These are phyloP conservation scores for Malachius bipustulatus DNA, from an alignment of 2,888 invertebrate species.

Conservation along the genomic window DNA sequence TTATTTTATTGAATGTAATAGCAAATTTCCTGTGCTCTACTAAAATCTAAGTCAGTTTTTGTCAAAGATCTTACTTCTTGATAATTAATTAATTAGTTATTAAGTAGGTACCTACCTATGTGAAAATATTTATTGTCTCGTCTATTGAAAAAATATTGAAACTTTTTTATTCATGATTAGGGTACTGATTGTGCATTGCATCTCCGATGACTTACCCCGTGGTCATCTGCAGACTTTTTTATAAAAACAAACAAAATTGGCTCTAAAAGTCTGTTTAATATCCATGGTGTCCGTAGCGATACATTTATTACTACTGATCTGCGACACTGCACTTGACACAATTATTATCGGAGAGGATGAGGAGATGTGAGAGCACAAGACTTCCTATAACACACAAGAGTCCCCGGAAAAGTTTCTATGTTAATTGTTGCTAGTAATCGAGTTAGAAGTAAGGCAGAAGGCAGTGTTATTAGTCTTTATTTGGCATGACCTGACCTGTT, in stretches of 20 bases:
- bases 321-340: too few relatives aligned
- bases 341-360: too few relatives aligned
- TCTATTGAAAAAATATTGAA: too few relatives aligned
- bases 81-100: too few relatives aligned
- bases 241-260: constrained; percentile 23
- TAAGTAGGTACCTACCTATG: too few relatives aligned
- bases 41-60: constrained; percentile 25
- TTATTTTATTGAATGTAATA: constrained; percentile 31
- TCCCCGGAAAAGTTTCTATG: constrained; percentile 4
- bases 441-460: constrained; percentile 5
- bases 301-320: constrained; percentile 30
- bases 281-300: constrained; percentile 27
- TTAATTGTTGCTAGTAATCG: background rate
- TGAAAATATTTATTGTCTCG: too few relatives aligned
- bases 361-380: background rate
- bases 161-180: too few relatives aligned
- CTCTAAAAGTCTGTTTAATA: constrained; percentile 25
- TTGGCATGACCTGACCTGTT: background rate
- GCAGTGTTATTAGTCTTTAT: constrained; percentile 4
- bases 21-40: constrained; percentile 30
- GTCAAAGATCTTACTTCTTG: constrained; percentile 18
- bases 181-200: too few relatives aligned
- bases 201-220: constrained; percentile 28
- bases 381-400: too few relatives aligned
- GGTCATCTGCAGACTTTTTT: constrained; percentile 35